Percentiles rank a stretch among this genome's conserved stretches.
phyloP scores from a whole-genome alignment of 2,797 vertebrate genomes.

The Hippopotamyrus pictus region DNA sequence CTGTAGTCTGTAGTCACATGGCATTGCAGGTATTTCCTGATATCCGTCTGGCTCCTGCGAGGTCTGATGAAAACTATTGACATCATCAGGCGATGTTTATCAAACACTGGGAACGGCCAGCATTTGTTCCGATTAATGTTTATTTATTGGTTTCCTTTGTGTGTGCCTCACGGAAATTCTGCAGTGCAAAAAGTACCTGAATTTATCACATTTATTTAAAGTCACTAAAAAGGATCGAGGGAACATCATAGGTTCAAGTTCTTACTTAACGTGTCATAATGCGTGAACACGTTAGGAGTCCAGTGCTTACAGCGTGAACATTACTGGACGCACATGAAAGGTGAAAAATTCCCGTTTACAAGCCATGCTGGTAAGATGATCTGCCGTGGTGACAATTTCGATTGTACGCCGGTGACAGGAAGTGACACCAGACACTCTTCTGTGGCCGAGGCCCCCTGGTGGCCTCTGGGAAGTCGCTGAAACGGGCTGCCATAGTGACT shows the following conservation, averaged over 20 bases:
- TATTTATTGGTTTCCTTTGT: not conserved
- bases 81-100: not conserved
- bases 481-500: not conserved
- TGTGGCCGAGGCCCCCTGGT: not conserved
- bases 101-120: not conserved
- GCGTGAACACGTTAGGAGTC: not conserved
- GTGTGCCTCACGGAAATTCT: not conserved
- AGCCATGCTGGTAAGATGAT: not conserved
- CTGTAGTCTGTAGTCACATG: not conserved
- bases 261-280: not conserved
- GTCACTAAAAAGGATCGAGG: not conserved
- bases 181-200: not conserved
- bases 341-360: not conserved
- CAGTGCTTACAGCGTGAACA: not conserved
- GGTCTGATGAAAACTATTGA: not conserved
- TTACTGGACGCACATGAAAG: not conserved
- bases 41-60: not conserved
- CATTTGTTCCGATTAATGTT: not conserved
- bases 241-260: not conserved
- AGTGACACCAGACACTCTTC: slow-evolving; percentile 6
- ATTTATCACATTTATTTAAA: not conserved
- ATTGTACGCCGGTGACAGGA: not conserved
- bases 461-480: not conserved
- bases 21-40: not conserved
- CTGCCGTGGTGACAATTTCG: not conserved